A percentile compares a stretch with the other conserved stretches of the same genome.
Evolutionary conservation across 2,797 vertebrate species (phyloP).

Genomic region (Thripadectes ignobilis): DNA sequence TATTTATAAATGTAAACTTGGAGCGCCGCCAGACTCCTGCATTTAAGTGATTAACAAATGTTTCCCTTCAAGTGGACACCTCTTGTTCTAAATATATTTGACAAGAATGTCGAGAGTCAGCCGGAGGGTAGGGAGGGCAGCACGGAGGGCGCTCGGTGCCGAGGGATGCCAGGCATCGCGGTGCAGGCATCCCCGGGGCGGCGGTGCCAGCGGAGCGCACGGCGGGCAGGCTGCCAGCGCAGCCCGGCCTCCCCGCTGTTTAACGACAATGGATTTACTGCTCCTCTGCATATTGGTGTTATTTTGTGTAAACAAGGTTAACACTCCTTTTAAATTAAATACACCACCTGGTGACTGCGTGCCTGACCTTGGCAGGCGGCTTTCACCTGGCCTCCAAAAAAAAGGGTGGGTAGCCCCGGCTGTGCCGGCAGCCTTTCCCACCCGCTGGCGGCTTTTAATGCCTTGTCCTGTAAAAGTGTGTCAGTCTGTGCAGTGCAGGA

Average conservation of each 20-base stretch:
- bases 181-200: slow-evolving; percentile 48
- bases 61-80: slow-evolving; percentile 88
- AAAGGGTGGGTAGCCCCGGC: background rate
- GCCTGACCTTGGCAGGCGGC: slow-evolving; percentile 84
- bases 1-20: slow-evolving; percentile 86
- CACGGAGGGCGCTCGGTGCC: slow-evolving; percentile 71
- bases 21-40: slow-evolving; percentile 82
- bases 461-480: background rate
- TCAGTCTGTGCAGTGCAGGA: background rate
- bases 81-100: slow-evolving; percentile 89
- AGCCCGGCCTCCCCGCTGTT: slow-evolving; percentile 87
- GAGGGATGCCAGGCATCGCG: slow-evolving; percentile 61
- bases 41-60: slow-evolving; percentile 89
- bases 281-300: slow-evolving; percentile 87
- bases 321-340: slow-evolving; percentile 92
- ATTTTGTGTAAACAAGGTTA: slow-evolving; percentile 98
- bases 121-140: slow-evolving; percentile 74
- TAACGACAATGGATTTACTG: slow-evolving; percentile 96
- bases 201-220: slow-evolving; percentile 77
- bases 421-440: background rate
- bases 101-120: slow-evolving; percentile 80
- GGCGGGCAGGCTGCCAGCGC: slow-evolving; percentile 86
- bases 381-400: slow-evolving; percentile 78
- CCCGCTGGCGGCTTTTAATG: background rate
- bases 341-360: slow-evolving; percentile 89